Evolutionary conservation across 2,113 vertebrate species (phyloP).

Genomic region (Hippocampus abdominalis): DNA sequence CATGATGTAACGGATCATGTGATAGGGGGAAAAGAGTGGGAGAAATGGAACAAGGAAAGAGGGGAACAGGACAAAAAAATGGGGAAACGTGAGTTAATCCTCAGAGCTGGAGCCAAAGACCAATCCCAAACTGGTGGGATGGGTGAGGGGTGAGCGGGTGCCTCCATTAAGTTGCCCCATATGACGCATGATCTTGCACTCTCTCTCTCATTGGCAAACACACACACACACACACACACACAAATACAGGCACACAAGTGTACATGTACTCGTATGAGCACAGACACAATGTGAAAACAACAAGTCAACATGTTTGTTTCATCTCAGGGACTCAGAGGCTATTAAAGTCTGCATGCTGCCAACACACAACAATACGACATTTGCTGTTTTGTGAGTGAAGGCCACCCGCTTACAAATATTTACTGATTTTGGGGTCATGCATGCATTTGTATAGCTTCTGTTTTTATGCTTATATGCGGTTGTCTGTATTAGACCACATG

Average conservation of each 20-base stretch:
- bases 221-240: conserved; percentile 12
- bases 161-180: conserved; percentile 54
- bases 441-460: background rate
- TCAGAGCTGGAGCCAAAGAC: conserved; percentile 42
- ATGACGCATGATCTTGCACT: conserved; percentile 22
- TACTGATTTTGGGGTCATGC: background rate
- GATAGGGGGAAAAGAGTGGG: conserved; percentile 41
- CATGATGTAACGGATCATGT: conserved; percentile 71
- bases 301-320: conserved; percentile 68
- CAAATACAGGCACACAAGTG: background rate
- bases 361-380: conserved; percentile 32
- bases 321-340: conserved; percentile 28
- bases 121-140: conserved; percentile 51
- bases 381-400: conserved; percentile 3
- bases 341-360: conserved; percentile 23
- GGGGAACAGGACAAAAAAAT: conserved; percentile 38
- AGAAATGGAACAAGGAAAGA: conserved; percentile 27
- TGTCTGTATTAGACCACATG: background rate
- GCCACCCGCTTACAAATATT: conserved; percentile 16
- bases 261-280: background rate
- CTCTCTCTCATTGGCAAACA: conserved; percentile 10
- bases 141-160: conserved; percentile 28
- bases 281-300: conserved; percentile 32
- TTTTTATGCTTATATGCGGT: background rate
- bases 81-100: conserved; percentile 65